Percentiles rank a stretch among this genome's conserved stretches.
These are phyloP conservation scores for Bursaphelenchus okinawaensis DNA, from an alignment of 2,888 invertebrate genomes.

Conservation along the genomic window DNA sequence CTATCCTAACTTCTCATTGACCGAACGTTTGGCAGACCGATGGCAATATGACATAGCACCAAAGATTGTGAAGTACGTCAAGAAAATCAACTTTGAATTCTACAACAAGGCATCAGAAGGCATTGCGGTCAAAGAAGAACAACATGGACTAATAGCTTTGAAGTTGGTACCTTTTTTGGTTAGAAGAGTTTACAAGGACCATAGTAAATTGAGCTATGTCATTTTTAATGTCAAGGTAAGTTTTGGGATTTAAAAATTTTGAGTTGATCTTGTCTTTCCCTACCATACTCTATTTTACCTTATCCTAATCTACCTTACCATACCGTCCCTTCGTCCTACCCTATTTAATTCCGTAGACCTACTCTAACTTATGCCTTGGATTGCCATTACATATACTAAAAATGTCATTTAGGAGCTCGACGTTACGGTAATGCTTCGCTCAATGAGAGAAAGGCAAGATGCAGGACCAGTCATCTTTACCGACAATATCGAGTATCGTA, in stretches of 20 bases:
- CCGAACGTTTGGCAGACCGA: not conserved
- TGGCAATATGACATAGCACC: slow-evolving; percentile 2
- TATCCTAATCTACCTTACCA: too few relatives aligned
- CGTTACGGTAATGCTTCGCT: not conserved
- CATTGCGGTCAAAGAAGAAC: not conserved
- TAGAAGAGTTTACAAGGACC: not conserved
- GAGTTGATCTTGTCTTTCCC: too few relatives aligned
- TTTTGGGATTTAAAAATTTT: not conserved
- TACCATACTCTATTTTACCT: too few relatives aligned
- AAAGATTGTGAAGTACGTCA: slow-evolving; percentile 1
- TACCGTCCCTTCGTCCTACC: too few relatives aligned
- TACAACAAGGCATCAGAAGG: not conserved
- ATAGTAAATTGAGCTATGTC: slow-evolving; percentile 4
- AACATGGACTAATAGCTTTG: slow-evolving; percentile 2
- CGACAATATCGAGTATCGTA: not conserved
- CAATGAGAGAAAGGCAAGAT: slow-evolving; percentile 4
- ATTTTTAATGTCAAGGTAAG: not conserved
- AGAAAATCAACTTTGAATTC: slow-evolving; percentile 2
- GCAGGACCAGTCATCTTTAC: slow-evolving; percentile 10
- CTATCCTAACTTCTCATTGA: not conserved
- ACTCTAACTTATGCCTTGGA: too few relatives aligned
- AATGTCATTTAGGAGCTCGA: not conserved
- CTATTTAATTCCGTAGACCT: too few relatives aligned
- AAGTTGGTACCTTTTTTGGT: slow-evolving; percentile 10
- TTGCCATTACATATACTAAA: too few relatives aligned